A percentile compares a stretch with the other conserved stretches of the same genome.
Conservation (phyloP, 2,888 invertebrate genomes). For the Cheilosia urbana region DNA sequence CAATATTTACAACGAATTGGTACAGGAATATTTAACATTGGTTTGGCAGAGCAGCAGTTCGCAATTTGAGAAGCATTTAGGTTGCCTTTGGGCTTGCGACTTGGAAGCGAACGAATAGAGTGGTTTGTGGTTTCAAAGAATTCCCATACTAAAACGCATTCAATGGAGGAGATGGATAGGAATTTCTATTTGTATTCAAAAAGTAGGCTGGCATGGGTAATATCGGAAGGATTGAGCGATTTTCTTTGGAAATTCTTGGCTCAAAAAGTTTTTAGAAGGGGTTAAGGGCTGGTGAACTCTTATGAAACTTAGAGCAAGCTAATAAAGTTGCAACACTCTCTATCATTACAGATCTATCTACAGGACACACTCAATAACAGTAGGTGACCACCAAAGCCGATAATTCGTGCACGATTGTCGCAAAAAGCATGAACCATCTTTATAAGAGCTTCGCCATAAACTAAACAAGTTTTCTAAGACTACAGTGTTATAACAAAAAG, state of each 20-base stretch:
- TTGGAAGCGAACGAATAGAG: not conserved
- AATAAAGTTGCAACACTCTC: not conserved
- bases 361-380: conserved; percentile 62
- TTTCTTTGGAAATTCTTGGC: not conserved
- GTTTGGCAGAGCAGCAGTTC: not conserved
- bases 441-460: conserved; percentile 69
- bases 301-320: not conserved
- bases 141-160: not conserved
- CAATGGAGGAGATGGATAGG: not conserved
- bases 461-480: conserved; percentile 36
- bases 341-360: conserved; percentile 43
- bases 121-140: conserved; percentile 18
- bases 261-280: not conserved
- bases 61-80: conserved; percentile 19
- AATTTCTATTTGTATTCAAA: not conserved
- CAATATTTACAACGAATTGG: conserved; percentile 34
- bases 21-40: conserved; percentile 34
- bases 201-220: not conserved
- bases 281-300: not conserved
- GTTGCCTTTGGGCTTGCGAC: conserved; percentile 21
- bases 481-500: conserved; percentile 36
- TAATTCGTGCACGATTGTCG: conserved; percentile 58
- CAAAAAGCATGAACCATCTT: conserved; percentile 68
- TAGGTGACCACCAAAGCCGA: conserved; percentile 67
- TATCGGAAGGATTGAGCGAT: not conserved